These are phyloP conservation scores for Miichthys miiuy DNA, from an alignment of 2,797 vertebrate genomes.

Conservation along the genomic window DNA sequence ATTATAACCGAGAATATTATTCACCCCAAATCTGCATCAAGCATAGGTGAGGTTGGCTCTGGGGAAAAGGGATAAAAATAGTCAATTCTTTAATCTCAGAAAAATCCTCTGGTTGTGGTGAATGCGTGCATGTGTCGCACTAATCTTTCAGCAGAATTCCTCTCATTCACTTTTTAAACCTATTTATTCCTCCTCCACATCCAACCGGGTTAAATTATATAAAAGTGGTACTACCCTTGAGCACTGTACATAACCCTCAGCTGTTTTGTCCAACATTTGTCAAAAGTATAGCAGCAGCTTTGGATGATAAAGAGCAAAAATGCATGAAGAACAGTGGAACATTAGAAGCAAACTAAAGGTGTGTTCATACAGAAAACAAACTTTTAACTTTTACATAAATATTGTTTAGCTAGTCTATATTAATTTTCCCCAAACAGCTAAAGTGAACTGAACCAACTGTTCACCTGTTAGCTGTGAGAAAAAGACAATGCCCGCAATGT, in stretches of 20 bases:
- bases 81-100: conserved; percentile 70
- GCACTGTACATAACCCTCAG: conserved; percentile 28
- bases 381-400: neutral
- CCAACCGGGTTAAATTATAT: conserved; percentile 35
- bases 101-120: conserved; percentile 58
- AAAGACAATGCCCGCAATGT: too few species aligned
- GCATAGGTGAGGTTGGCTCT: conserved; percentile 67
- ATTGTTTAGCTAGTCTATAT: neutral
- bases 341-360: neutral
- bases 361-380: neutral
- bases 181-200: conserved; percentile 60
- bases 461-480: neutral
- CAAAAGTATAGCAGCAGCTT: conserved; percentile 7
- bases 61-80: conserved; percentile 74
- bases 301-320: neutral
- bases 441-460: neutral
- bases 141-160: conserved; percentile 53
- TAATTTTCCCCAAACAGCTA: neutral
- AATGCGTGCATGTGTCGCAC: conserved; percentile 48
- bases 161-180: conserved; percentile 66
- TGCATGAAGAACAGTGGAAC: neutral
- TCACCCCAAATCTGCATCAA: conserved; percentile 61
- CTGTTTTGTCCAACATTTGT: conserved; percentile 38
- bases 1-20: conserved; percentile 71
- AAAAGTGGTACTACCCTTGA: conserved; percentile 29